Evolutionary conservation across 2,113 vertebrate genomes (phyloP).

Genomic region (Cyprichromis sp.): DNA sequence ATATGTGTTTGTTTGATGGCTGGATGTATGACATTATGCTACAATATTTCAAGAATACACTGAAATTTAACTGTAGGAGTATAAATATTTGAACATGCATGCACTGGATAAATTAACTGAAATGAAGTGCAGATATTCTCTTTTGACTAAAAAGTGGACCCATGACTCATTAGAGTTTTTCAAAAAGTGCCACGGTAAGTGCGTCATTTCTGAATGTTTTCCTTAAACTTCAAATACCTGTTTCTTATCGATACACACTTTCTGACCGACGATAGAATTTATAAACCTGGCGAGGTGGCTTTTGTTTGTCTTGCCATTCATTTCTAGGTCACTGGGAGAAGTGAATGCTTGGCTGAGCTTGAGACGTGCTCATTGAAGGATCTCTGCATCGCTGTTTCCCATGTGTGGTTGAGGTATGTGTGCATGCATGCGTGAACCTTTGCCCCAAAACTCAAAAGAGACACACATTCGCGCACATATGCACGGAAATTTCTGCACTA

Average conservation of each 20-base stretch:
- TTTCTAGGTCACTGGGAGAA: conserved; percentile 61
- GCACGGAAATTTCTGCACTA: background rate
- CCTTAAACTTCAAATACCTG: background rate
- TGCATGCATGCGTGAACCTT: background rate
- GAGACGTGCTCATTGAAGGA: conserved; percentile 44
- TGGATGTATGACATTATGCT: background rate
- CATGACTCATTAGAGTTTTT: background rate
- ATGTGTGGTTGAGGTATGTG: background rate
- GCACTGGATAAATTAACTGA: background rate
- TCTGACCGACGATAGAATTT: background rate
- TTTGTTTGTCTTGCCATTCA: conserved; percentile 30
- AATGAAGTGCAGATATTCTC: background rate
- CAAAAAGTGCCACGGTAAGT: background rate
- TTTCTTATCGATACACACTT: background rate
- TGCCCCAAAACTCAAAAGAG: conserved; percentile 2
- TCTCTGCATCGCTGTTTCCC: conserved; percentile 8
- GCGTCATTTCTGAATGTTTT: background rate
- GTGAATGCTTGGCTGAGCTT: conserved; percentile 51
- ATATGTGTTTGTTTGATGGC: background rate
- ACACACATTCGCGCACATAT: background rate
- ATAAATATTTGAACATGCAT: background rate
- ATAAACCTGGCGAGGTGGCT: conserved; percentile 3
- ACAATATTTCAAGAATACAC: background rate
- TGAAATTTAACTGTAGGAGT: background rate
- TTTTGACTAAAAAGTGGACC: background rate